Evolutionary conservation across 2,888 invertebrate genomes (phyloP), one percentile per base, ranked within the genome.

Genomic region (Incurvaria masculella): DNA sequence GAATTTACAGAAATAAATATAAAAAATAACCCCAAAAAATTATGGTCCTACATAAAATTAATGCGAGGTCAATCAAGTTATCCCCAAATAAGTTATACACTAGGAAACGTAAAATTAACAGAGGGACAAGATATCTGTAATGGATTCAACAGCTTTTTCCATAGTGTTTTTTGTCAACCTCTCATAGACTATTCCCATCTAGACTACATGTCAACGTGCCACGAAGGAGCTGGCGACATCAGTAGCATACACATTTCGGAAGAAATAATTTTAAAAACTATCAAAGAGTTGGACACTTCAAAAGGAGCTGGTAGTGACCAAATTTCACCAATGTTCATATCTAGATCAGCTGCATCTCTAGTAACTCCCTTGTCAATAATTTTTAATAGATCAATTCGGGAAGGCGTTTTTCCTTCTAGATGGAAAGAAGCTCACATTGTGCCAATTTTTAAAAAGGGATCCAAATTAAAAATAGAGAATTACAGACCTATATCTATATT

Each of bases 361-460:
- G 20, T 27, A 10, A 16, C 10, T 27, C 44, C 44, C 6, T 4
- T 44, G 8, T 21, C 21, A 8, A 5, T 17, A 6, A 26, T 44
- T 3, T 44, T 44, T 27, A 44, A 26, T 10, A 26, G 26, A 3
- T 44, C 44, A 11, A 4, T 44, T 11, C 11, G 16, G 4, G 44
- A 44, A 16, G 17, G 44, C 5, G 3, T 4, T 11, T 44, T 44
- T 27, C 44, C 44, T 14, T 2, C 14, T 10, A 3, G 11, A 16
- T 45, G 39, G 45, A 45, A 45, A 45, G n/a, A 20, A 45, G 45
- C 39, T 1, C 38, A 20, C 17, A 45, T 45, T 27, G 14, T 45
- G 2, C 44, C 44, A 18, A 17, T 44, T 2, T 27, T 27, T 21
- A 44, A 44, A 44, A 44, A 27, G 10, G 44, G 44, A 18, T 14